These are phyloP conservation scores for Zoanthus sociatus DNA, from an alignment of 92 coral and sea anemone genomes.

Conservation along the genomic window DNA sequence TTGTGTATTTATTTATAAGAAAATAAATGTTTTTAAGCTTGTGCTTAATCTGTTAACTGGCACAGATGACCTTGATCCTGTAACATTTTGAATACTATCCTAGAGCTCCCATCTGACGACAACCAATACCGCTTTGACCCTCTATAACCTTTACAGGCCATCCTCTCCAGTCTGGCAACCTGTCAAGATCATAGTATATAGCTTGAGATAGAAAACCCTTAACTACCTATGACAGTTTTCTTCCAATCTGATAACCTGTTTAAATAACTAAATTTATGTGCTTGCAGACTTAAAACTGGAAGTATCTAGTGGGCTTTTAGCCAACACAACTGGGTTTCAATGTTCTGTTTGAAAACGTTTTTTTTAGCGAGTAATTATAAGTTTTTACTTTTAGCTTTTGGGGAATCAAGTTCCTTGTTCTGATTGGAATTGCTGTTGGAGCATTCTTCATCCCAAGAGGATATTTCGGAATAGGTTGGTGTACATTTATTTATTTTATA, in stretches of 20 bases:
- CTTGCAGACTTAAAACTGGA: not conserved
- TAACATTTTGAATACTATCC: not conserved
- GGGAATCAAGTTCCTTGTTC: conserved; percentile 86
- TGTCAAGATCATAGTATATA: not conserved
- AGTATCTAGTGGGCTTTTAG: not conserved
- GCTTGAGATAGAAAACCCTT: not conserved
- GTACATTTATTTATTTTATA: not conserved
- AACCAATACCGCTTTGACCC: not conserved
- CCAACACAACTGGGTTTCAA: not conserved
- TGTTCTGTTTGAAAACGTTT: too few relatives aligned
- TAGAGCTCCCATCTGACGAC: not conserved
- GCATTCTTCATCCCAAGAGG: conserved; percentile 93
- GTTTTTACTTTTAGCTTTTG: conserved; percentile 65
- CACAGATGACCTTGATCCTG: too few relatives aligned
- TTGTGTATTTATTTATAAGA: too few relatives aligned
- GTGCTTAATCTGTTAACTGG: too few relatives aligned
- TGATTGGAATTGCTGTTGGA: conserved; percentile 83
- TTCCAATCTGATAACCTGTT: not conserved
- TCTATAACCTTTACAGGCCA: not conserved
- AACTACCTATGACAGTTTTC: not conserved
- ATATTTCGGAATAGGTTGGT: conserved; percentile 83
- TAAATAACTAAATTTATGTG: not conserved
- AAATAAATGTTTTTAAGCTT: too few relatives aligned
- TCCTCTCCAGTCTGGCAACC: not conserved
- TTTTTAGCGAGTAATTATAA: too few relatives aligned